Percentiles rank a stretch among this genome's conserved stretches.
phyloP scores from a whole-genome alignment of 2,113 vertebrate genomes.

The Xiphorhynchus elegans region DNA sequence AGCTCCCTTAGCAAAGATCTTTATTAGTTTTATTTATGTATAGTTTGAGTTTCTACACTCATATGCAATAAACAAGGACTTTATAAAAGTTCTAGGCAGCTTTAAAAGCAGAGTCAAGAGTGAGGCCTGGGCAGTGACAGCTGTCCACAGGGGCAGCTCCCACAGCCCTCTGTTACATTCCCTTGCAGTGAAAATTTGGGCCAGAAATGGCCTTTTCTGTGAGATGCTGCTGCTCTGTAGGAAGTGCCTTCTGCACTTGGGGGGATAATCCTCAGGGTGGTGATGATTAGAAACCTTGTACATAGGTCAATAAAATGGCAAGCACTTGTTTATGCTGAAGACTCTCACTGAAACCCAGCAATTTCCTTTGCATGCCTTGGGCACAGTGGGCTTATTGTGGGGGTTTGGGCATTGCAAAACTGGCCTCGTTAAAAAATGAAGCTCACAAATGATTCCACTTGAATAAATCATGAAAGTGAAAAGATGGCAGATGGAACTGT shows the following conservation, averaged over 20 bases:
- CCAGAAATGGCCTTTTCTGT: background rate
- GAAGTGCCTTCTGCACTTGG: slow-evolving; percentile 11
- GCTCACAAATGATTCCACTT: background rate
- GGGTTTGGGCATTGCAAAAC: background rate
- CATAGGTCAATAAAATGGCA: background rate
- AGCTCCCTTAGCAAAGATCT: background rate
- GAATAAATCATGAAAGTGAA: background rate
- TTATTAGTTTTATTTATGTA: background rate
- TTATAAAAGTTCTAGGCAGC: background rate
- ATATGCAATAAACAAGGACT: background rate
- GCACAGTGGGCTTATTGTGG: background rate
- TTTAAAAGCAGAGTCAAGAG: background rate
- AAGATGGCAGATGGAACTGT: background rate
- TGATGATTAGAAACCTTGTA: background rate
- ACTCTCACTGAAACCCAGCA: background rate
- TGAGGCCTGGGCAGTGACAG: background rate
- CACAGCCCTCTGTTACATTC: background rate
- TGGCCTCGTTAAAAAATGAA: background rate
- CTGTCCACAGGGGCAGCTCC: fast-evolving
- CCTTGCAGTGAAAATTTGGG: background rate
- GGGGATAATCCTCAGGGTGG: background rate
- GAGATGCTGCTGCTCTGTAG: background rate
- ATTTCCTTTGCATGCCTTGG: background rate
- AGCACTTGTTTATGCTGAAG: background rate
- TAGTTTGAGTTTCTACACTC: background rate